phyloP scores from a whole-genome alignment of 35 echinoderm and acorn worm genomes.

The Amphiura filiformis region DNA sequence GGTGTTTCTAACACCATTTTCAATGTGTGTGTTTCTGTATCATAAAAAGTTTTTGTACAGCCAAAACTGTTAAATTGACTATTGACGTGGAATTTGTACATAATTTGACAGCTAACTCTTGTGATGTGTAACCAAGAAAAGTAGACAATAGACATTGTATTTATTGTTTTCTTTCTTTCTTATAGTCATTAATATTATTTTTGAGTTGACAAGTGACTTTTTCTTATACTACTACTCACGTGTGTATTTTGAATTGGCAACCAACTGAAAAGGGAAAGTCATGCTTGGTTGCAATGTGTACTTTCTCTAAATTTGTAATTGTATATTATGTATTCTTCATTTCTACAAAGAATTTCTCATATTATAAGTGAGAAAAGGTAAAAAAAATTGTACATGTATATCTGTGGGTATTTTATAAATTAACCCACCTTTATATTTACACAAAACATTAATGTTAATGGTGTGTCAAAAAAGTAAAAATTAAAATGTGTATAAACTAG shows the following conservation, averaged over 20 bases:
- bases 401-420: slow-evolving; percentile 13
- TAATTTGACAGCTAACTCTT: not conserved
- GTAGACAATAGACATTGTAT: not conserved
- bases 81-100: slow-evolving; percentile 4
- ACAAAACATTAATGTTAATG: not conserved
- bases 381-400: not conserved
- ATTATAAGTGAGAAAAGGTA: not conserved
- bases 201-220: no score
- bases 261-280: not conserved
- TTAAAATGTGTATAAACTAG: not conserved
- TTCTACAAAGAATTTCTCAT: not conserved
- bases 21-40: slow-evolving; percentile 10
- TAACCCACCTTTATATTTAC: slow-evolving; percentile 15
- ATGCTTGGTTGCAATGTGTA: not conserved
- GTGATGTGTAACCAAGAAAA: not conserved
- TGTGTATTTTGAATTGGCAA: not conserved
- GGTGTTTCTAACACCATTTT: not conserved
- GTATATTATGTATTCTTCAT: slow-evolving; percentile 1
- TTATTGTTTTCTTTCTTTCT: not conserved
- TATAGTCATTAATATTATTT: not conserved
- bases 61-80: not conserved
- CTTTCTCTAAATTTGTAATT: slow-evolving; percentile 9
- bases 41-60: not conserved
- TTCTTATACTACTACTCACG: no score
- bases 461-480: not conserved